Conservation (phyloP, 2,888 invertebrate species). For the Clivina fossor region DNA sequence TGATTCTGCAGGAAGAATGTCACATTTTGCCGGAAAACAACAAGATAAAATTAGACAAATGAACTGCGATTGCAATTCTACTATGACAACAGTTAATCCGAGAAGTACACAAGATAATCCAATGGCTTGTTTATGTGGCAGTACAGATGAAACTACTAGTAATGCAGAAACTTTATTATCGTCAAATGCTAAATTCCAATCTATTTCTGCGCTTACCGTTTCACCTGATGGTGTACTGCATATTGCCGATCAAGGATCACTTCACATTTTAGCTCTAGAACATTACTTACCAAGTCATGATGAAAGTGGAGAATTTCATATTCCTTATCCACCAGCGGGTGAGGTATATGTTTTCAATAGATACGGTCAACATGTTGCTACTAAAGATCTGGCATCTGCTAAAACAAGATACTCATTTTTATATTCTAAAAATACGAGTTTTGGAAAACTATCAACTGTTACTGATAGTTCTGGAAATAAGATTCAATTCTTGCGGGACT, state of each 20-base stretch:
- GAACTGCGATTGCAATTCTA: slow-evolving; percentile 63
- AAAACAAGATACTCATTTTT: slow-evolving; percentile 93
- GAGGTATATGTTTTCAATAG: slow-evolving; percentile 93
- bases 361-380: slow-evolving; percentile 94
- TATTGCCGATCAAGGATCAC: slow-evolving; percentile 86
- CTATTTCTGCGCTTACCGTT: slow-evolving; percentile 87
- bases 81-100: slow-evolving; percentile 58
- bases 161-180: slow-evolving; percentile 85
- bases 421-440: slow-evolving; percentile 95
- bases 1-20: slow-evolving; percentile 86
- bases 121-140: slow-evolving; percentile 49
- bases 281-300: slow-evolving; percentile 86
- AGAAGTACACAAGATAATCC: slow-evolving; percentile 49
- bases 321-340: slow-evolving; percentile 89
- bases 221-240: slow-evolving; percentile 95
- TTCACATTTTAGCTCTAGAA: slow-evolving; percentile 78
- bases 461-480: slow-evolving; percentile 93
- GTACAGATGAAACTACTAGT: slow-evolving; percentile 64
- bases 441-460: slow-evolving; percentile 90
- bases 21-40: slow-evolving; percentile 88
- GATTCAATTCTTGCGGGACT: slow-evolving; percentile 88
- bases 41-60: slow-evolving; percentile 62
- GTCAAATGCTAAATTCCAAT: slow-evolving; percentile 86
- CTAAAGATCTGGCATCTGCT: slow-evolving; percentile 92
- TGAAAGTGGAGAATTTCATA: slow-evolving; percentile 88